Evolutionary conservation across 2,888 invertebrate genomes (phyloP), one percentile per base, ranked within the genome.

Genomic region (Rotaria socialis): DNA sequence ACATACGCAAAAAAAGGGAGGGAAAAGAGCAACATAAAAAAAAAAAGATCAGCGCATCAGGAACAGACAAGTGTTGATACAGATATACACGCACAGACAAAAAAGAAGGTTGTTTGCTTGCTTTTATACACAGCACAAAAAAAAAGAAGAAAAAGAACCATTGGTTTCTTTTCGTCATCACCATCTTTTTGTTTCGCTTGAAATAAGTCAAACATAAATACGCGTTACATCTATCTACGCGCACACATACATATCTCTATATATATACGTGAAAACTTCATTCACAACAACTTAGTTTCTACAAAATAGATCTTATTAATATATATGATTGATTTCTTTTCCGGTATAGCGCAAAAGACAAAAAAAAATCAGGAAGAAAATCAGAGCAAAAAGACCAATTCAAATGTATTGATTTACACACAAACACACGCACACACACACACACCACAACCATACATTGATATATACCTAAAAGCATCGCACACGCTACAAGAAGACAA

Each of bases 321-420:
- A n/a, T 43, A 47, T 41, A 7, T 80, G 35, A 67, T 67, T 35
- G 27, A 35, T 67, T 67, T 67, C 35, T 7, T 41, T 80, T 43
- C 47, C 47, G 47, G 24, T 47, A 14, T n/a, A 80, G 43, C 47
- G 80, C 80, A 24, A 80, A 80, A 80, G 24, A n/a, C 22, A 43
- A 50, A 43, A 75, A 75, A 27, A 27, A 27, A 22, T 52, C 10
- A 47, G 80, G 27, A 67, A 67, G 67, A 67, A 67, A 67, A 67
- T 67, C 14, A 27, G 67, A 80, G 80, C 47, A 80, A 80, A 52
- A 27, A 80, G 43, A 80, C n/a, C 24, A 80, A 14, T 24, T 67
- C 19, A 67, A 67, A 67, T 67, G 67, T 67, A 67, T 67, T 67
- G 67, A 67, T 80, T 35, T 67, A 67, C n/a, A n/a, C n/a, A n/a